These are phyloP conservation scores for Megastigmus dorsalis DNA, from an alignment of 2,888 invertebrate species.

Conservation along the genomic window DNA sequence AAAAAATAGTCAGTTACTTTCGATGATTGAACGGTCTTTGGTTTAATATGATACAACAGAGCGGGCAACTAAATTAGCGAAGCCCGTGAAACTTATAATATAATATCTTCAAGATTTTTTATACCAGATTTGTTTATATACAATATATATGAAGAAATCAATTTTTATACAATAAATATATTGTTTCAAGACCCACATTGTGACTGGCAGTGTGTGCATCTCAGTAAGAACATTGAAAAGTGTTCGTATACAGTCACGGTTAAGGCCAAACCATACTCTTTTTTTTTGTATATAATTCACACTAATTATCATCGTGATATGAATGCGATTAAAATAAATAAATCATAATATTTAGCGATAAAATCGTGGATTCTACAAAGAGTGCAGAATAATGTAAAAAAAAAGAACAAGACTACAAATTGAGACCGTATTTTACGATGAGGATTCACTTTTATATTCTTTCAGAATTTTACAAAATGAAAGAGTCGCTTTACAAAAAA, in stretches of 20 bases:
- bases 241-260: slow-evolving; percentile 37
- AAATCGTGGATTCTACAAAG: slow-evolving; percentile 26
- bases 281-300: slow-evolving; percentile 31
- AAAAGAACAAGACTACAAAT: too few species aligned
- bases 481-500: slow-evolving; percentile 20
- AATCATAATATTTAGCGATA: slow-evolving; percentile 4
- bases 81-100: slow-evolving; percentile 57
- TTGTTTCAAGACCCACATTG: slow-evolving; percentile 20
- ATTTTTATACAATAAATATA: slow-evolving; percentile 46
- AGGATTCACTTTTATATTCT: slow-evolving; percentile 42
- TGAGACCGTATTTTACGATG: slow-evolving; percentile 39
- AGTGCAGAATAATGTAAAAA: too few species aligned
- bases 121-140: slow-evolving; percentile 63
- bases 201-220: slow-evolving; percentile 41
- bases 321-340: slow-evolving; percentile 33
- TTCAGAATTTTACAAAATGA: slow-evolving; percentile 50
- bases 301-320: slow-evolving; percentile 24
- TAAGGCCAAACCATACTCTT: background rate
- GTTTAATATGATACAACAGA: slow-evolving; percentile 72
- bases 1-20: slow-evolving; percentile 41
- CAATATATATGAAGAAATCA: slow-evolving; percentile 58
- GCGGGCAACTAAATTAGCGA: slow-evolving; percentile 52
- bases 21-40: slow-evolving; percentile 69
- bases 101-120: slow-evolving; percentile 58
- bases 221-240: slow-evolving; percentile 23